These are phyloP conservation scores for Eupsittula cactorum DNA, from an alignment of 2,113 vertebrate species.

Conservation along the genomic window DNA sequence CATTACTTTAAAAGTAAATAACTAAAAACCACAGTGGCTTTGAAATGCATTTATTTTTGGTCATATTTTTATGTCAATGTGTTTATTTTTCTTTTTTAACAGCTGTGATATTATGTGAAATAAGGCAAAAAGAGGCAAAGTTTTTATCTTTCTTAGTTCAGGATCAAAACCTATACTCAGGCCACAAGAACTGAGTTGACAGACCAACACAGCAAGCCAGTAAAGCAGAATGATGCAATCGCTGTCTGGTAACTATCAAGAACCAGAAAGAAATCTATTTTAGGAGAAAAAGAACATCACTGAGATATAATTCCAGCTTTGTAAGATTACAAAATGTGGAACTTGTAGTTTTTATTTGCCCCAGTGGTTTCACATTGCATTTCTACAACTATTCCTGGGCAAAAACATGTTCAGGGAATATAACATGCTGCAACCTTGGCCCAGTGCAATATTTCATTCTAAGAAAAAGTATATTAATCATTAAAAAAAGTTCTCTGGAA, in stretches of 20 bases:
- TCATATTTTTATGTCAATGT: not conserved
- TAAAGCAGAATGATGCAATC: not conserved
- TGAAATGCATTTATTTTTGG: not conserved
- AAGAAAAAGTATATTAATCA: constrained; percentile 22
- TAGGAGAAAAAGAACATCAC: not conserved
- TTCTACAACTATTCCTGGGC: not conserved
- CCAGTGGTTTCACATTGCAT: not conserved
- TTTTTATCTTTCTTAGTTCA: not conserved
- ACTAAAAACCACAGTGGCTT: not conserved
- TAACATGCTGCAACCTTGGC: not conserved
- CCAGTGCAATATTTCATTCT: not conserved
- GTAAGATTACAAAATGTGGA: not conserved
- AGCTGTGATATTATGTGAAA: not conserved
- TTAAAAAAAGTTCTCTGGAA: constrained; percentile 13
- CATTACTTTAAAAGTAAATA: not conserved
- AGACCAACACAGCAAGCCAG: not conserved
- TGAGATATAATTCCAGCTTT: not conserved
- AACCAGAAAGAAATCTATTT: not conserved
- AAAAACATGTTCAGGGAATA: not conserved
- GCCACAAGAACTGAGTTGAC: not conserved
- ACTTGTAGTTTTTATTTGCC: not conserved
- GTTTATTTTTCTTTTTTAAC: not conserved
- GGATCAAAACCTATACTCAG: not conserved
- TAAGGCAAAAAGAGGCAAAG: not conserved
- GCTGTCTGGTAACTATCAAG: not conserved